Base-by-base conservation (phyloP, 2,797 vertebrate species). In the Apogon hyalosoma region DNA sequence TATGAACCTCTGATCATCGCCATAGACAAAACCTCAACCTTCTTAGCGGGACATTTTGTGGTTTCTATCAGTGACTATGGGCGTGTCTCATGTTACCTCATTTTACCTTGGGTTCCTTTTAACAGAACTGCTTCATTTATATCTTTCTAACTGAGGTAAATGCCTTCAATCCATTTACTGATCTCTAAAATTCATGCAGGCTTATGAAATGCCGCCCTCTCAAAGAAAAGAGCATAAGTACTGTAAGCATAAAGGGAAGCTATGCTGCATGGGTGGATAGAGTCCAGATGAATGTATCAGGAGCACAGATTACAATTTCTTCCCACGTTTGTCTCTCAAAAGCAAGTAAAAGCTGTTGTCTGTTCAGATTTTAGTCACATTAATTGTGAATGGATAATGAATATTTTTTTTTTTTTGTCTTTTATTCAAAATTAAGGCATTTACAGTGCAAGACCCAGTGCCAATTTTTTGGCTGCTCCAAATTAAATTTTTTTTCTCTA, bases 111-210 rank as follows among this genome's bases (percentile, higher is more conserved):
- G 33, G 52, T 45, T 39, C 45, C 18, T 24, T 57, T 70, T 56
- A 40, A 42, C 39, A 50, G 41, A 42, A 42, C 49, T 68, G 48
- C 76, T 68, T 75, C 16, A 62, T 68, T 66, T 75, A 14, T 50
- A 66, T 75, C 13, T 59, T 69, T 71, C 62, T 45, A 53, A 70
- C 19, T 58, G 15, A 41, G 61, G 19, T n/a, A 52, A 45, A 57
- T 41, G 79, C 69, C 39, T 42, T 52, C 28, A 57, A 49, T 74
- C 42, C 13, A 11, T 48, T 16, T 31, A 33, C 54, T 73, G 58
- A 83, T 86, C 51, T 66, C 28, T 61, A 57, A 70, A 80, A 48
- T 39, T 16, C 45, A 40, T 36, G n/a, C n/a, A n/a, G n/a, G 31
- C 24, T 56, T 62, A 46, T 67, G 55, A 67, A 41, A 60, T 33